A percentile compares a stretch with the other conserved stretches of the same genome.
phyloP scores from a whole-genome alignment of 2,888 invertebrate genomes.

The Chalcosyrphus nemorum region DNA sequence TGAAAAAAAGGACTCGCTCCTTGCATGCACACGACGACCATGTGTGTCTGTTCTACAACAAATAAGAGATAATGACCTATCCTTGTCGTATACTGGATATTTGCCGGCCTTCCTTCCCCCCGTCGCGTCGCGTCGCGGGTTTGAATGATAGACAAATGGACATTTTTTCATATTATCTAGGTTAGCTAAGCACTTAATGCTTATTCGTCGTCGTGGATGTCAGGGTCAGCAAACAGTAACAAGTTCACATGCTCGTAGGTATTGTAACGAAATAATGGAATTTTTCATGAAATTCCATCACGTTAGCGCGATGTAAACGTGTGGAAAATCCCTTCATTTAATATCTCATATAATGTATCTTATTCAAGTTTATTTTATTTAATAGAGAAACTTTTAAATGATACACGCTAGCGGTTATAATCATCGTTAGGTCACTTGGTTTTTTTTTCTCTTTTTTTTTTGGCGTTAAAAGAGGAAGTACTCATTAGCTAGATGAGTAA shows the following conservation, averaged over 20 bases:
- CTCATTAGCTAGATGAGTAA: too few relatives aligned
- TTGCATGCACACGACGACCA: constrained; percentile 21
- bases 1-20: not conserved
- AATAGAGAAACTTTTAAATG: too few relatives aligned
- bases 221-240: constrained; percentile 25
- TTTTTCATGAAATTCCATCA: constrained; percentile 12
- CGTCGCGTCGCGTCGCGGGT: too few relatives aligned
- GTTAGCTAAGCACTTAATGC: constrained; percentile 15
- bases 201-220: constrained; percentile 21
- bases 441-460: too few relatives aligned
- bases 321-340: not conserved
- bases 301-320: not conserved
- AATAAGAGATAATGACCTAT: constrained; percentile 32
- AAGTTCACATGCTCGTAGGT: constrained; percentile 19
- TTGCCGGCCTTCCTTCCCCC: too few relatives aligned
- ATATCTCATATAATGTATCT: not conserved
- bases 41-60: not conserved
- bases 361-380: too few relatives aligned
- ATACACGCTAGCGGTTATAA: too few relatives aligned
- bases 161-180: constrained; percentile 4
- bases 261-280: constrained; percentile 13
- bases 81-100: constrained; percentile 14
- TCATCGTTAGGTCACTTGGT: too few relatives aligned
- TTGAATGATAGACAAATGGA: not conserved
- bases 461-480: too few relatives aligned